Evolutionary conservation across 1,140 invertebrate genomes (phyloP).

Genomic region (Zaprionus kolodkinae): DNA sequence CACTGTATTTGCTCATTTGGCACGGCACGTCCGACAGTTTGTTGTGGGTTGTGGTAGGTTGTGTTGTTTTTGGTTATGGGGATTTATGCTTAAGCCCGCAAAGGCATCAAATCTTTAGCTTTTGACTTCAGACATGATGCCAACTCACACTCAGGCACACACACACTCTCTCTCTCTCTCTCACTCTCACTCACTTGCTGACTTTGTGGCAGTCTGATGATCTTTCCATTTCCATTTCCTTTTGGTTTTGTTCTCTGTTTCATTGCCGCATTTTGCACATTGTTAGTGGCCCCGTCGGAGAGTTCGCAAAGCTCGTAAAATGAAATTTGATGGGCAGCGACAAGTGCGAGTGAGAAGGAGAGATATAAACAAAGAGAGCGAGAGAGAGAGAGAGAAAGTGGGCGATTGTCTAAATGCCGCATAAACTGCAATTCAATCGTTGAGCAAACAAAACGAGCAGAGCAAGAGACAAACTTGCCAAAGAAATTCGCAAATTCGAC

Average conservation of each 20-base stretch:
- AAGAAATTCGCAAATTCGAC: constrained; percentile 29
- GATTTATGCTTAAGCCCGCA: constrained; percentile 40
- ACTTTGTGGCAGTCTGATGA: constrained; percentile 26
- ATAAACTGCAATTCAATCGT: constrained; percentile 70
- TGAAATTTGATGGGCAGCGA: constrained; percentile 59
- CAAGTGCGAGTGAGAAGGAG: constrained; percentile 5
- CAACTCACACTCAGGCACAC: neutral
- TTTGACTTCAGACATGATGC: constrained; percentile 43
- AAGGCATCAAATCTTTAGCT: constrained; percentile 54
- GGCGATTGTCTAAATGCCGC: constrained; percentile 47
- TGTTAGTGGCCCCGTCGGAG: constrained; percentile 50
- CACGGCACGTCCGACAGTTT: constrained; percentile 51
- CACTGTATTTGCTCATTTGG: constrained; percentile 9
- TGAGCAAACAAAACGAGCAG: constrained; percentile 1
- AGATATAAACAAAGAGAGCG: neutral
- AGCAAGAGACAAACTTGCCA: constrained; percentile 15
- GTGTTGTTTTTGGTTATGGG: constrained; percentile 6
- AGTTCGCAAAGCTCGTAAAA: constrained; percentile 42
- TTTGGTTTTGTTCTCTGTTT: constrained; percentile 21
- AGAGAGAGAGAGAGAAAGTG: constrained; percentile 8
- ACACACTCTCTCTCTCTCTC: neutral
- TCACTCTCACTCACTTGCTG: neutral
- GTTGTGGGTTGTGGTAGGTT: constrained; percentile 13
- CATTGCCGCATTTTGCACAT: constrained; percentile 63
- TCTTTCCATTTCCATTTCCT: constrained; percentile 43